These are phyloP conservation scores for Harpagoxenus sublaevis DNA, from an alignment of 2,888 invertebrate species.

Conservation along the genomic window DNA sequence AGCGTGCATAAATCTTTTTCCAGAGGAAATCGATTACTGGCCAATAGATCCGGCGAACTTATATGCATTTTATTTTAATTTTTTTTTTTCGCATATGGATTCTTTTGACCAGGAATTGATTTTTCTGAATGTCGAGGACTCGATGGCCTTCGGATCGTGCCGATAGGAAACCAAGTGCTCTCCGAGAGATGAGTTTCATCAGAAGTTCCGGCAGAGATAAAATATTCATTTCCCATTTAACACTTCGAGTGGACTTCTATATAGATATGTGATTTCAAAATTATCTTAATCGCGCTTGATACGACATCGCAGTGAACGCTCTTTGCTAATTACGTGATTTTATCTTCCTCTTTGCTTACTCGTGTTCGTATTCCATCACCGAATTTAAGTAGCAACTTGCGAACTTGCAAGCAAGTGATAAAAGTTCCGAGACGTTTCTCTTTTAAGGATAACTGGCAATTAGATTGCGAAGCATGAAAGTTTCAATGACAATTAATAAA, in stretches of 20 bases:
- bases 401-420: not conserved
- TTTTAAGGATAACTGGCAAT: not conserved
- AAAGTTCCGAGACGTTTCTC: not conserved
- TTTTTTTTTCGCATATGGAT: not conserved
- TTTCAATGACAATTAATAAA: not conserved
- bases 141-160: not conserved
- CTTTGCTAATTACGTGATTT: not conserved
- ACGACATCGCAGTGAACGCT: not conserved
- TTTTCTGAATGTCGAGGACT: not conserved
- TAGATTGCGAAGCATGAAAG: not conserved
- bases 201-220: not conserved
- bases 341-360: not conserved
- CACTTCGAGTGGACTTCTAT: not conserved
- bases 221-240: conserved; percentile 23
- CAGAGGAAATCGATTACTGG: not conserved
- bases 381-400: not conserved
- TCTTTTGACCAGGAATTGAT: not conserved
- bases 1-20: too few relatives aligned
- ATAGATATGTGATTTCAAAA: not conserved
- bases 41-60: not conserved
- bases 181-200: not conserved
- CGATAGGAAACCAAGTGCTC: not conserved
- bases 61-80: too few relatives aligned
- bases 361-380: not conserved
- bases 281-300: not conserved